These are phyloP conservation scores for Drosophila subsilvestris DNA, from an alignment of 2,888 invertebrate genomes.

Conservation along the genomic window DNA sequence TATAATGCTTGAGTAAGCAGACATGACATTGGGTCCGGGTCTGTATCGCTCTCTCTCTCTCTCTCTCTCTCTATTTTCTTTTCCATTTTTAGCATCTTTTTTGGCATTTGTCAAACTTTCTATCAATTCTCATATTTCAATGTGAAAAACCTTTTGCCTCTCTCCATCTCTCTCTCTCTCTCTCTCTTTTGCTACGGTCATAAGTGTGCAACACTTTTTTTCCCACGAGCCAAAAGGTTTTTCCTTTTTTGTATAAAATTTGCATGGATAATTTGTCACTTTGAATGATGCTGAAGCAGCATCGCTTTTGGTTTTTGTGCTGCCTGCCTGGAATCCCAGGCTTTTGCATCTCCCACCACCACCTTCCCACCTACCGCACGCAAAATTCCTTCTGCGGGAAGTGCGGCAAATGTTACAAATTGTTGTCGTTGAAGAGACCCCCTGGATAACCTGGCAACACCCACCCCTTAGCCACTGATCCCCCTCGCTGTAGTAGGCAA, in stretches of 20 bases:
- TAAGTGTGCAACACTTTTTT: slow-evolving; percentile 75
- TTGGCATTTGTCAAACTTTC: slow-evolving; percentile 65
- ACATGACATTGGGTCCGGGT: slow-evolving; percentile 20
- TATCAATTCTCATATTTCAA: slow-evolving; percentile 72
- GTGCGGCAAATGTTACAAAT: slow-evolving; percentile 77
- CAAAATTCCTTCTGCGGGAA: slow-evolving; percentile 76
- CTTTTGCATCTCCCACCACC: background rate
- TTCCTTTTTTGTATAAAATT: slow-evolving; percentile 56
- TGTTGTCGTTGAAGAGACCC: slow-evolving; percentile 61
- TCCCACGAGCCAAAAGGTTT: slow-evolving; percentile 58
- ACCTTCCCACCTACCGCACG: background rate
- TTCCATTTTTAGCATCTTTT: slow-evolving; percentile 12
- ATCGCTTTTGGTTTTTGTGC: background rate
- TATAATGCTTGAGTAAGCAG: slow-evolving; percentile 40
- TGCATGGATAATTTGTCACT: slow-evolving; percentile 80
- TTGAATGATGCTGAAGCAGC: slow-evolving; percentile 74
- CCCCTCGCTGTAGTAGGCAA: slow-evolving; percentile 41
- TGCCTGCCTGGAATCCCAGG: slow-evolving; percentile 47
- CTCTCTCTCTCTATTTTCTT: background rate
- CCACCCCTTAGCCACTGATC: slow-evolving; percentile 9
- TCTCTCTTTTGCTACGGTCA: slow-evolving; percentile 46
- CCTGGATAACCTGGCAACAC: background rate
- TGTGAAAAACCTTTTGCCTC: slow-evolving; percentile 11
- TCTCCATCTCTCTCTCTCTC: too few species aligned
- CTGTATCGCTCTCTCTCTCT: background rate